Conservation (phyloP, 2,113 vertebrate genomes). For the Embiotoca jacksoni region DNA sequence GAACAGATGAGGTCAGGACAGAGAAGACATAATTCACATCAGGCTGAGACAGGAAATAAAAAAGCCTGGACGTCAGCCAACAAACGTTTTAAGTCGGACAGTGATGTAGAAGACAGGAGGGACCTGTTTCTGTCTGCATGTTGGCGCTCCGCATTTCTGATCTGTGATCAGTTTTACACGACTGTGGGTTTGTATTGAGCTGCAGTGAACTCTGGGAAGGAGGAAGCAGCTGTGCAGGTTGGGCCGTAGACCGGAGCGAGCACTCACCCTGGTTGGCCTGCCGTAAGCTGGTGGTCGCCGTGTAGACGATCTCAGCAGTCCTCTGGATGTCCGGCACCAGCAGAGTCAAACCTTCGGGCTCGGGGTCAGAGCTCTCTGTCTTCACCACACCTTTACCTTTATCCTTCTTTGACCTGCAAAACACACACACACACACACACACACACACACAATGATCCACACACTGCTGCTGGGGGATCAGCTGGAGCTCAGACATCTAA, state of each 20-base stretch:
- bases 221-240: neutral
- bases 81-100: neutral
- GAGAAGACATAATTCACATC: constrained; percentile 34
- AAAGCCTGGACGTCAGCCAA: neutral
- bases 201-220: neutral
- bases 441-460: too few relatives aligned
- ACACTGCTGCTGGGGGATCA: too few relatives aligned
- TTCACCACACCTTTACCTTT: constrained; percentile 96
- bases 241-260: too few relatives aligned
- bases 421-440: constrained; percentile 12
- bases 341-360: constrained; percentile 96
- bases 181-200: neutral
- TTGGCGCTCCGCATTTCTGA: neutral
- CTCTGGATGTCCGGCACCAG: constrained; percentile 97
- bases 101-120: neutral
- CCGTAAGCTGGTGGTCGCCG: constrained; percentile 93
- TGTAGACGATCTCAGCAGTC: constrained; percentile 95
- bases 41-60: neutral
- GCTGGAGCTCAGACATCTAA: too few relatives aligned
- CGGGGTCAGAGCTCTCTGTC: constrained; percentile 92
- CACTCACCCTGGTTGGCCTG: constrained; percentile 94
- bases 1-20: constrained; percentile 13
- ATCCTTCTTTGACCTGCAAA: constrained; percentile 95
- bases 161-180: neutral
- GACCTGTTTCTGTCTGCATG: neutral